Evolutionary conservation across 2,797 vertebrate species (phyloP).

Genomic region (Onychomys arenicola): DNA sequence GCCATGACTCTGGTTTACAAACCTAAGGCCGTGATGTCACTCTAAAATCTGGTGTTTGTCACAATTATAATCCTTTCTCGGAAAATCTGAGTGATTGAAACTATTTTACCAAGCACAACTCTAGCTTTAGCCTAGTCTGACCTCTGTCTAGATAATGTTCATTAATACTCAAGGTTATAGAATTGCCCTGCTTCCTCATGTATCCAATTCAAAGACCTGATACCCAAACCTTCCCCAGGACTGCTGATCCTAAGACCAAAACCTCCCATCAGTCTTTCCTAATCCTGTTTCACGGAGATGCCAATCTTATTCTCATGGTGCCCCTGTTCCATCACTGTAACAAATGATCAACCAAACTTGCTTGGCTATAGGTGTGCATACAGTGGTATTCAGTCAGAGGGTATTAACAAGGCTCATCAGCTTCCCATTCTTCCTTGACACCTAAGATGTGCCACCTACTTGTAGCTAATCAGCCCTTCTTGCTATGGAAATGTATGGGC

Average conservation of each 20-base stretch:
- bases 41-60: slow-evolving; percentile 29
- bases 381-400: background rate
- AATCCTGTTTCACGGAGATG: background rate
- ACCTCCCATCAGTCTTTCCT: background rate
- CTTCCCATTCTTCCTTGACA: background rate
- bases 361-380: background rate
- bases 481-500: background rate
- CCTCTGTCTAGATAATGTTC: background rate
- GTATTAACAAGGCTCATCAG: background rate
- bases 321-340: background rate
- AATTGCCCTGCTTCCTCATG: background rate
- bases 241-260: background rate
- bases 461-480: background rate
- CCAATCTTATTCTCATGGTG: background rate
- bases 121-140: background rate
- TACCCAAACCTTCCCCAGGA: background rate
- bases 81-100: background rate
- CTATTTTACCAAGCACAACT: background rate
- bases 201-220: background rate
- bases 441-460: background rate
- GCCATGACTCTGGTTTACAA: slow-evolving; percentile 45
- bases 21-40: background rate
- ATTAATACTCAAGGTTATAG: slow-evolving; percentile 6
- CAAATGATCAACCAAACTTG: background rate
- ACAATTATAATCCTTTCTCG: background rate